Base-by-base conservation (phyloP, 2,888 invertebrate species). In the Hoplodrina blanda region DNA sequence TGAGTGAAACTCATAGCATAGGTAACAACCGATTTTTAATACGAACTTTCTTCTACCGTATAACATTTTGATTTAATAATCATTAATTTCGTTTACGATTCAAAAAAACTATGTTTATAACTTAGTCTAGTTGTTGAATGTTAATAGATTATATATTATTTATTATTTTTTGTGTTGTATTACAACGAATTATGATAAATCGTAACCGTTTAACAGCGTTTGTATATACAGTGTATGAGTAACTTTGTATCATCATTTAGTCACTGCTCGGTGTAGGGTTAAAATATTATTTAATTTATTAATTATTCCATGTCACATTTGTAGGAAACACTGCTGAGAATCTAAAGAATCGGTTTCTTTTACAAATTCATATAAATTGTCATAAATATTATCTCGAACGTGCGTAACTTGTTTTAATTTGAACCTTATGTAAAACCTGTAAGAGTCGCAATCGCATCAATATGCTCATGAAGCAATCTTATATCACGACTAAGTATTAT, bases 101-200 rank as follows among this genome's bases (percentile, higher is more conserved):
- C 62, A 78, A 83, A 54, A 25, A 69, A 67, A 71, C 76, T 73
- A 84, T 87, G 87, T 90, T 92, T 80, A 80, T 83, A 90, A 90
- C 85, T 85, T 94, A 93, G 91, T 87, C 89, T 92, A 93, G 90
- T 93, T 91, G 95, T 95, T 95, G 94, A 95, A 92, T 92, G 91
- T 95, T 95, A 87, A 92, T 93, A 94, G 93, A 92, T 85, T 84
- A 90, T 91, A 93, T 92, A 81, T 93, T 92, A 94, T 93, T 95
- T 93, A 93, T 94, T 94, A 90, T 88, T 89, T 89, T 76, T 90
- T 90, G 87, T 91, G 90, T 91, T 91, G 89, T 92, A 91, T 89
- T 91, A 91, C 94, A 94, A 93, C 94, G 94, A 95, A 94, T 90
- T 90, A 89, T 90, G 78, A 83, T 87, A 89, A 87, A 85, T 89